A percentile compares a stretch with the other conserved stretches of the same genome.
Conservation (phyloP, 1,140 invertebrate species). For the Cyrtorhinus lividipennis region DNA sequence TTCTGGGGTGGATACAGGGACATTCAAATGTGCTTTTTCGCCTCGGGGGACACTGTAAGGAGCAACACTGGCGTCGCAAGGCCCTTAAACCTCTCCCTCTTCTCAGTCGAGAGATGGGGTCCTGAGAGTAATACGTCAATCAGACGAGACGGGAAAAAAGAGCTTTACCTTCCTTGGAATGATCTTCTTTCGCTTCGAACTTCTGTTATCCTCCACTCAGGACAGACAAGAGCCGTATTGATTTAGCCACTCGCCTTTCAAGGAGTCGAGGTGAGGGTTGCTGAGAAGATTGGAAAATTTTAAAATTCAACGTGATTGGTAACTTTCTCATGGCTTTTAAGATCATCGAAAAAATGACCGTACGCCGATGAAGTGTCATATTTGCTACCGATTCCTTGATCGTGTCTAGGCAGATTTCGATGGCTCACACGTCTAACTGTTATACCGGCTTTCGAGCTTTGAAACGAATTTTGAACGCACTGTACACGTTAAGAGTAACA, state of each 20-base stretch:
- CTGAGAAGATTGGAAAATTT: too few relatives aligned
- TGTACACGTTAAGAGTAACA: too few relatives aligned
- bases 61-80: background rate
- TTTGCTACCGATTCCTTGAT: too few relatives aligned
- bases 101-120: background rate
- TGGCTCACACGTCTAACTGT: too few relatives aligned
- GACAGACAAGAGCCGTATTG: background rate
- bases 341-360: too few relatives aligned
- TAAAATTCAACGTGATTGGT: too few relatives aligned
- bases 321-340: too few relatives aligned
- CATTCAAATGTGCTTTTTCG: constrained; percentile 3
- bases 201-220: background rate
- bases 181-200: background rate
- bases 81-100: background rate
- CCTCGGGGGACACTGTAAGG: background rate
- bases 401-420: too few relatives aligned
- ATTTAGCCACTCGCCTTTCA: background rate
- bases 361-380: too few relatives aligned
- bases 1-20: background rate
- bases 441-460: too few relatives aligned
- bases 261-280: too few relatives aligned
- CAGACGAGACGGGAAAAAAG: background rate
- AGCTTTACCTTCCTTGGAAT: background rate
- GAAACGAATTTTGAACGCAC: too few relatives aligned
- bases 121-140: background rate